Base-by-base conservation (phyloP, 2,888 invertebrate species). In the Parasteatoda lunata region DNA sequence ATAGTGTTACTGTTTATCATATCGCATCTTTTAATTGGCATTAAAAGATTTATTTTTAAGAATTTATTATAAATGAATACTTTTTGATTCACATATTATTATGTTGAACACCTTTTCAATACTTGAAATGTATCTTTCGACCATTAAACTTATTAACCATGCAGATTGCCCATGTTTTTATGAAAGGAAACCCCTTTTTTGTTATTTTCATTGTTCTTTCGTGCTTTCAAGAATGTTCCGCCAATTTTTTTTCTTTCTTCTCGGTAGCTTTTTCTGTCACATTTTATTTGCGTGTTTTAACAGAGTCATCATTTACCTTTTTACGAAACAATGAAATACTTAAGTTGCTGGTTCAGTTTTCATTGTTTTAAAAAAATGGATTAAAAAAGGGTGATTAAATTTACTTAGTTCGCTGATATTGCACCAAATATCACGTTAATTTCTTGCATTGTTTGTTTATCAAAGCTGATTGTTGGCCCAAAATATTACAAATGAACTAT, bases 61-160 rank as follows among this genome's bases (percentile, higher is more conserved):
- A 30, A 30, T 30, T 30, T 30, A 30, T 30, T 30, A 30, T 30
- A 30, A 30, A 78, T 78, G 78, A 75, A 79, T 88, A 88, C 83
- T 88, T 88, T 88, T 79, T 75, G 83, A 76, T 83, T 88, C 79
- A 88, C 83, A 83, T 78, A 75, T 83, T 83, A 77, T 65, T 73
- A 77, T 69, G 81, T 73, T 77, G 69, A 84, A 84, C 79, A 78
- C 84, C 84, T 84, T 77, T 77, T 72, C 51, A 64, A 65, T 47
- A n/a, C 65, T 75, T 66, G 30, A 54, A 70, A 75, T 68, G 59
- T 70, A 70, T 68, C 77, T 70, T 69, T 70, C 54, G 5, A 52
- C 69, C 80, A 80, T 77, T 87, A 87, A 77, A 87, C 81, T 87
- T 87, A 87, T 87, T 87, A 87, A 70, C 72, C 72, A 59, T 51